Evolutionary conservation across 2,797 vertebrate genomes (phyloP), one percentile per base, ranked within the genome.

Genomic region (Enteromius argenteus): DNA sequence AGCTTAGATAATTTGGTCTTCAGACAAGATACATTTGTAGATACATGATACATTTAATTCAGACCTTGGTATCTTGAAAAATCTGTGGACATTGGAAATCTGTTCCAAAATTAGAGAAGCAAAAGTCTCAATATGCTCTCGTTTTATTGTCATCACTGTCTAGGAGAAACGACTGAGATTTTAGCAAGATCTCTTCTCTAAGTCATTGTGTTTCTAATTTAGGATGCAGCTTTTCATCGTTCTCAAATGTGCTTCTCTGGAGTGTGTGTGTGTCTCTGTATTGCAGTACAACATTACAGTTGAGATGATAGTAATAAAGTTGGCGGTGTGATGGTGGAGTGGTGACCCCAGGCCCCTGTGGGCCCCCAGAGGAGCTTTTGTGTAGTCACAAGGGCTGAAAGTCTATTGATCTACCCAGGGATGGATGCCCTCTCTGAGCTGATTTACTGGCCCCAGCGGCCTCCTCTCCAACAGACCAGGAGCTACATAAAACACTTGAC

Each of bases 371-470:
- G 83, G 75, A 84, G 75, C 81, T 81, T 68, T 62, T 76, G 76
- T 90, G 89, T 89, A 71, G 84, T 90, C 92, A 84, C 89, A 89
- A 84, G 53, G 56, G 27, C 64, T 64, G 86, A 74, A 84, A 86
- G 92, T 86, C 88, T 93, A 96, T 96, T 92, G 95, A 95, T 95
- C 93, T 89, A 72, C 71, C 71, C 75, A 51, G 89, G 87, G 91
- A 95, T 94, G 92, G 91, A 94, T 94, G 91, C 89, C 89, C 90
- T 85, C 91, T 88, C 88, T 77, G 23, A 35, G 84, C 89, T 93
- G 93, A 95, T 94, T 95, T 94, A 95, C 87, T 51, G 69, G 67
- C 89, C 87, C 87, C 88, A 80, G 62, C 27, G 90, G 86, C 84
- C 88, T 85, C 86, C 85, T 88, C 91, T 89, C 89, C 92, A 93